phyloP scores from a whole-genome alignment of 2,797 vertebrate species.

The Sebastes cheni region DNA sequence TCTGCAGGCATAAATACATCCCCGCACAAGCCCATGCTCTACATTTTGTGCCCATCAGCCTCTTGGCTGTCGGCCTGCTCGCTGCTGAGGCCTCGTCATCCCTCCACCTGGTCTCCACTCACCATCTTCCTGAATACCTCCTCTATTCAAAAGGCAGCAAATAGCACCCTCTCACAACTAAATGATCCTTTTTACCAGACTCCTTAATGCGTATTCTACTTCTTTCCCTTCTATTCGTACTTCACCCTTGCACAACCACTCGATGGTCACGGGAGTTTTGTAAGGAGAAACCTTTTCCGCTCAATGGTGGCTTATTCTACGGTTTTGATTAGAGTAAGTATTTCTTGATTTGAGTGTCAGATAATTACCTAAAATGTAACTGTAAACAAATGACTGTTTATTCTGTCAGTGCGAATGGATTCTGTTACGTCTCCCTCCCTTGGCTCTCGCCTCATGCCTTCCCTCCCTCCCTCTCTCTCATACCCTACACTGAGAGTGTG shows the following conservation, averaged over 20 bases:
- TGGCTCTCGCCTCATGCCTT: conserved; percentile 36
- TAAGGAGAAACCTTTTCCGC: background rate
- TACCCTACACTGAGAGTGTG: conserved; percentile 52
- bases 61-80: conserved; percentile 52
- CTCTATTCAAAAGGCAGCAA: conserved; percentile 50
- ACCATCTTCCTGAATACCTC: conserved; percentile 46
- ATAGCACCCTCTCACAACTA: conserved; percentile 34
- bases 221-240: conserved; percentile 4
- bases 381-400: conserved; percentile 55
- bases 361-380: conserved; percentile 35
- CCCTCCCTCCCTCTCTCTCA: conserved; percentile 17
- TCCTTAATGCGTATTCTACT: conserved; percentile 32
- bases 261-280: background rate
- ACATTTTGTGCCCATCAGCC: conserved; percentile 42
- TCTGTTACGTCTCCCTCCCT: conserved; percentile 41
- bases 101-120: conserved; percentile 63
- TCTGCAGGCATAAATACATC: conserved; percentile 50
- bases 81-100: conserved; percentile 37
- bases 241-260: conserved; percentile 9
- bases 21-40: conserved; percentile 29
- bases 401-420: conserved; percentile 49
- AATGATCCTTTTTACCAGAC: conserved; percentile 26
- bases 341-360: conserved; percentile 25
- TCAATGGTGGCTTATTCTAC: background rate
- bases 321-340: conserved; percentile 1